phyloP scores from a whole-genome alignment of 2,888 invertebrate species.

The Meganola albula region DNA sequence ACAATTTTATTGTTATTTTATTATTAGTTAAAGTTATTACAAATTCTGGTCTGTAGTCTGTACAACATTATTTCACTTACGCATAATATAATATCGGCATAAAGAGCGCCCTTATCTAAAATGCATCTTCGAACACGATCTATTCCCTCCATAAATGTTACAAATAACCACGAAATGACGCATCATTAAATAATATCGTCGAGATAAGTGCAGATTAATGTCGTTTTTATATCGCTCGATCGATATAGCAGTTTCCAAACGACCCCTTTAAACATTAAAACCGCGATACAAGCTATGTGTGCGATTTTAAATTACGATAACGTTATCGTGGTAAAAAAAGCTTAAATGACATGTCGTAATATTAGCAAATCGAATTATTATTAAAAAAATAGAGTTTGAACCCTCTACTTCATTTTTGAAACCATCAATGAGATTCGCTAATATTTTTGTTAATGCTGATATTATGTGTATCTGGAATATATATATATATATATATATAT shows the following conservation, averaged over 20 bases:
- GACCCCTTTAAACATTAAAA: conserved; percentile 61
- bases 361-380: no score
- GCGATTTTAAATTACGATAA: conserved; percentile 63
- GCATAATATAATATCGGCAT: conserved; percentile 38
- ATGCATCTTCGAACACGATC: conserved; percentile 50
- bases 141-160: conserved; percentile 63
- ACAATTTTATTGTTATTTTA: no score
- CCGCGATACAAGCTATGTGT: conserved; percentile 46
- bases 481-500: no score
- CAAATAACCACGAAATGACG: conserved; percentile 73
- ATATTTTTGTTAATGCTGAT: no score
- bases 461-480: no score
- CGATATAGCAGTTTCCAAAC: conserved; percentile 51
- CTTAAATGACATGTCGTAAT: no score
- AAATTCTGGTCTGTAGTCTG: no score
- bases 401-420: no score
- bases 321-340: conserved; percentile 29
- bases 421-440: no score
- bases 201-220: conserved; percentile 75
- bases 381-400: no score
- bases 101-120: conserved; percentile 59
- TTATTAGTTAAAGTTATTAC: no score
- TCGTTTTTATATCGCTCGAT: conserved; percentile 64
- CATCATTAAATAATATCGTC: conserved; percentile 73
- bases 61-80: conserved; percentile 46